Evolutionary conservation across 2,888 invertebrate species (phyloP), one percentile per base, ranked within the genome.

Genomic region (Subacronicta megacephala): DNA sequence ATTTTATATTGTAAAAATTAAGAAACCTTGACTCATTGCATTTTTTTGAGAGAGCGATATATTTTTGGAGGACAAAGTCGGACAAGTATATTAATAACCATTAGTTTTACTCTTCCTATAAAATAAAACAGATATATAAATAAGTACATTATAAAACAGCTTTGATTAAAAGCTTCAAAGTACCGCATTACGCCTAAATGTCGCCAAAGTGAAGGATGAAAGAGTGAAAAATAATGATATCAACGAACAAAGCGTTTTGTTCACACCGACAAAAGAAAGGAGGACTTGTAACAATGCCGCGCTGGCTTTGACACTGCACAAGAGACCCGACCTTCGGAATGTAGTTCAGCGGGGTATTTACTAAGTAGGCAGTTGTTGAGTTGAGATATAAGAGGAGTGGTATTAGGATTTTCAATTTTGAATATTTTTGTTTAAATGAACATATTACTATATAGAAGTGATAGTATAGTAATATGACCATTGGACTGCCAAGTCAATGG

Each of bases 221-320:
- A 63, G 38, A 59, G 49, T 50, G 57, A 46, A 67, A 72, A 67
- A 63, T 72, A 71, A 67, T 52, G 52, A 60, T 43, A 57, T 60
- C 43, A 63, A 36, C 13, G 56, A 67, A 71, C 70, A 71, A 71
- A 63, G 72, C 53, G 46, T 46, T 66, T 51, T 59, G 60, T 69
- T 55, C 47, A 37, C 36, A 40, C 44, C 31, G 9, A 17, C 71
- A 47, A 67, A 60, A 58, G 54, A 49, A 17, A 15, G 13, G 70
- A 57, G 49, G 47, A 36, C 41, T 43, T 33, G 50, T 56, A 36
- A 63, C 56, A 63, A 67, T 35, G 38, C 42, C 13, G 17, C 31
- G 17, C 17, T 7, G 45, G 42, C 54, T 72, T 63, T 71, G 63
- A 67, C 43, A 15, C 26, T 26, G 44, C 46, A 50, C 42, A 13